Conservation (phyloP, 53 echinoderm and acorn worm genomes). For the Zoroaster sp. region DNA sequence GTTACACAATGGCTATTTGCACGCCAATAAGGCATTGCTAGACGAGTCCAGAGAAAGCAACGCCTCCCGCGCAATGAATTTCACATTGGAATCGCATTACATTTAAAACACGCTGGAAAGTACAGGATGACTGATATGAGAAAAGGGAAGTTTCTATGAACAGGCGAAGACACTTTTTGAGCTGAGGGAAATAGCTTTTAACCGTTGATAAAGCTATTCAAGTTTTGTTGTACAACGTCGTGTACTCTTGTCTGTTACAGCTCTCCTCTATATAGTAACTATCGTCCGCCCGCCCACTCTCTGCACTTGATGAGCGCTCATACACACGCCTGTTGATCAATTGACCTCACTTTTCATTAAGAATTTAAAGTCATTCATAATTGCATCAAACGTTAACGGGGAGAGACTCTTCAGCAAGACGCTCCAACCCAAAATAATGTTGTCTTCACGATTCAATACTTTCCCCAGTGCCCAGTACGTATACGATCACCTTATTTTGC, state of each 20-base stretch:
- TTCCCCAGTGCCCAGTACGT: neutral
- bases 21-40: conserved; percentile 14
- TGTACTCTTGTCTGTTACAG: neutral
- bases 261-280: neutral
- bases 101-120: conserved; percentile 8
- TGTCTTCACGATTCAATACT: neutral
- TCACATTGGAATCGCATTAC: conserved; percentile 55
- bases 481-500: neutral
- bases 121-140: conserved; percentile 5
- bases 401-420: neutral
- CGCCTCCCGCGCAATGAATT: conserved; percentile 39
- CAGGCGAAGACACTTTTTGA: neutral
- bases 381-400: no score
- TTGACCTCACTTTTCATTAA: neutral
- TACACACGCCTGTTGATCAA: neutral
- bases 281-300: neutral
- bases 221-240: neutral
- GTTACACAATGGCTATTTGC: conserved; percentile 13
- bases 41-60: neutral
- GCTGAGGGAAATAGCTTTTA: neutral
- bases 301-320: conserved; percentile 9
- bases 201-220: neutral
- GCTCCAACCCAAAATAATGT: neutral
- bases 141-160: neutral
- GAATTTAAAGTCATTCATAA: neutral